phyloP scores from a whole-genome alignment of 2,113 vertebrate genomes.

The Ancistrus triradiatus region DNA sequence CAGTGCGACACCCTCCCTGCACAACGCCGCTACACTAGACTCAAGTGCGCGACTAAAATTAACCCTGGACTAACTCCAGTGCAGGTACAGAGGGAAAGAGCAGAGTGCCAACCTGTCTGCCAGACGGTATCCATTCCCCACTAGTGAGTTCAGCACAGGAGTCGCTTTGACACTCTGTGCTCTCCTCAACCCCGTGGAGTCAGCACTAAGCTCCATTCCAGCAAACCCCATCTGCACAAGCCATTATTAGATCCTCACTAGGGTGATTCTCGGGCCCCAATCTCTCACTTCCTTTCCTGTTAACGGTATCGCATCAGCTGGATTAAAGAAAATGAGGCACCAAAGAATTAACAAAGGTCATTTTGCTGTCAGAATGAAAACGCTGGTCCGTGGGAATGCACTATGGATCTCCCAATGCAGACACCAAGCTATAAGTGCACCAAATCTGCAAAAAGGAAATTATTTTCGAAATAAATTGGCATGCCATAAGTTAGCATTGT shows the following conservation, averaged over 20 bases:
- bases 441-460: neutral
- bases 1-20: conserved; percentile 64
- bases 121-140: conserved; percentile 67
- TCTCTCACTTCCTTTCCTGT: conserved; percentile 15
- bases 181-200: conserved; percentile 48
- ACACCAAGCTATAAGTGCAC: neutral
- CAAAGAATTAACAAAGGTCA: no score
- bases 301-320: no score
- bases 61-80: conserved; percentile 75
- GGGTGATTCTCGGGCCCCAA: conserved; percentile 10
- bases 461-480: no score
- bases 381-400: no score
- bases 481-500: no score
- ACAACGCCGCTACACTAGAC: no score
- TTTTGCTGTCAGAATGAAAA: no score
- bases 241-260: conserved; percentile 62
- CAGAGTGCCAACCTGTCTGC: conserved; percentile 67
- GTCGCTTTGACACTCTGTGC: conserved; percentile 69
- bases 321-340: no score
- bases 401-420: no score
- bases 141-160: conserved; percentile 66
- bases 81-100: conserved; percentile 67
- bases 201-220: conserved; percentile 59
- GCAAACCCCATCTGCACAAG: conserved; percentile 65
- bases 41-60: conserved; percentile 75